Base-by-base conservation (phyloP, 1,140 invertebrate species). In the Anastrepha ludens region DNA sequence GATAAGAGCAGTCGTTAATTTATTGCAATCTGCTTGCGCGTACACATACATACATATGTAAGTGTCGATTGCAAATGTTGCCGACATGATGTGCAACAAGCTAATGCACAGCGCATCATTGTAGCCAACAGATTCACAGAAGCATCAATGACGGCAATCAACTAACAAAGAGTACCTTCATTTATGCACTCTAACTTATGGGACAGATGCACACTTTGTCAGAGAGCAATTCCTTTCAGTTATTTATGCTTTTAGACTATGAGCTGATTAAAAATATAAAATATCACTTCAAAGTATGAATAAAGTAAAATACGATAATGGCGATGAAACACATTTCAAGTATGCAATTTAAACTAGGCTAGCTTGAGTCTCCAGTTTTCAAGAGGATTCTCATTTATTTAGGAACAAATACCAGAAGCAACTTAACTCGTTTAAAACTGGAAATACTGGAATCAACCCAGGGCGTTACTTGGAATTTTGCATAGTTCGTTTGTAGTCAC, bases 41-140 rank as follows among this genome's bases (percentile, higher is more conserved):
- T 47, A 67, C n/a, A 3, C 5, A 29, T 39, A 13, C 3, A 3
- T 20, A 39, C 13, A 39, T 41, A 13, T 29, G 65, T 41, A 74
- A 2, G 41, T 47, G 41, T 74, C 39, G 39, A 62, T 62, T 13
- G 50, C 15, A 62, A 4, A 74, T 41, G 67, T 39, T 47, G 67
- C 39, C 67, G 67, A 70, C 67, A 47, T 47, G 67, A 70, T 70
- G 67, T 74, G 67, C 67, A 74, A 74, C 67, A 74, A 74, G 67
- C 67, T 74, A 13, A 74, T 74, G 67, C 39, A 44, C 44, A 39
- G 4, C 41, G 17, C 17, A 74, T 74, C 13, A 11, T 74, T 11
- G 5, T n/a, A 47, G 15, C 41, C 41, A 3, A 74, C 13, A 74
- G 47, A 11, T 74, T 13, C 41, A 2, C 41, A 74, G 6, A 17